Evolutionary conservation across 2,113 vertebrate genomes (phyloP).

Genomic region (Heterotis niloticus): DNA sequence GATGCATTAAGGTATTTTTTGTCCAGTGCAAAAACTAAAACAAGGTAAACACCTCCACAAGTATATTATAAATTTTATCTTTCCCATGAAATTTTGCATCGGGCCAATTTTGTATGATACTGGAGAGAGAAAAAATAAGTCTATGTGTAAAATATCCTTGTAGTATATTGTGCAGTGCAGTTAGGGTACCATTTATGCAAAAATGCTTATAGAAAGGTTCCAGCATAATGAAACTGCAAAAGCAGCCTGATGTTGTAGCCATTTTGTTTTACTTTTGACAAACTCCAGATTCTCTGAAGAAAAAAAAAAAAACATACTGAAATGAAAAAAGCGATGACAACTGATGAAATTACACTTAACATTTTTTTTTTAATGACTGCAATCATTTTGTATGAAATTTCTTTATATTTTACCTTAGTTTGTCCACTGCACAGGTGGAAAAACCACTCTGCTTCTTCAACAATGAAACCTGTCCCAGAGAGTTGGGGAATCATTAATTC

Average conservation of each 20-base stretch:
- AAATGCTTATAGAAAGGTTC: not conserved
- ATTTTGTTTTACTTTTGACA: too few species aligned
- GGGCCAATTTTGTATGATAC: too few species aligned
- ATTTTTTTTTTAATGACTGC: too few species aligned
- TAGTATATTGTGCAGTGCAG: too few species aligned
- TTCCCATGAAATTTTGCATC: not conserved
- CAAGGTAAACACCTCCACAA: not conserved
- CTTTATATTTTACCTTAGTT: too few species aligned
- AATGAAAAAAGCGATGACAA: not conserved
- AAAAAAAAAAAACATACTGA: not conserved
- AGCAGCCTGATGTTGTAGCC: too few species aligned
- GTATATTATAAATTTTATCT: slow-evolving; percentile 13
- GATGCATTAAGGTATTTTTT: slow-evolving; percentile 28
- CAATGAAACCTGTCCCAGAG: too few species aligned
- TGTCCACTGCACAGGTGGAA: too few species aligned
- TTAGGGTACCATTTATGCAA: too few species aligned
- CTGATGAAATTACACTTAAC: not conserved
- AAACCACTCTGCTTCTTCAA: too few species aligned
- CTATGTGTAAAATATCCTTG: too few species aligned
- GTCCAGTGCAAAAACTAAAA: not conserved
- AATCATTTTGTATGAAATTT: not conserved
- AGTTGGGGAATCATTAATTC: too few species aligned
- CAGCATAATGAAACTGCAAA: not conserved
- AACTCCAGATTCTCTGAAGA: not conserved
- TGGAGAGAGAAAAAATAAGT: not conserved